These are phyloP conservation scores for Perdita meconis DNA, from an alignment of 2,888 invertebrate species.

Conservation along the genomic window DNA sequence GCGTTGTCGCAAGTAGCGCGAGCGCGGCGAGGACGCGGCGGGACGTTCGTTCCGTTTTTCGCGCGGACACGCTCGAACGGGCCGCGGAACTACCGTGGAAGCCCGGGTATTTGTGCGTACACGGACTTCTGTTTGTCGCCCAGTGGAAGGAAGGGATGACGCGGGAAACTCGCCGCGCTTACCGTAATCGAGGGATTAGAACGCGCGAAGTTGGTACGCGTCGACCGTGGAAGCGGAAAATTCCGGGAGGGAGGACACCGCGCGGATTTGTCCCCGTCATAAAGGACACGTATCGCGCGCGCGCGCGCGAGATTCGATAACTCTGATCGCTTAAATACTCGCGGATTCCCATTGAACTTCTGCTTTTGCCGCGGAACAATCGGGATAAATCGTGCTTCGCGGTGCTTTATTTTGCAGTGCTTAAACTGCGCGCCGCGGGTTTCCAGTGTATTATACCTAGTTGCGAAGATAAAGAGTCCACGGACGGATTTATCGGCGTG, in stretches of 20 bases:
- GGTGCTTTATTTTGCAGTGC: neutral
- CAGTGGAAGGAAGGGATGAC: neutral
- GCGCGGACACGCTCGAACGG: neutral
- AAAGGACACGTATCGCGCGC: no score
- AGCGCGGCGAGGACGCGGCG: constrained; percentile 27
- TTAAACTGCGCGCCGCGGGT: neutral
- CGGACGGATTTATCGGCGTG: neutral
- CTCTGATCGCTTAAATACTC: no score
- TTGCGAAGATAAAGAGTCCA: neutral
- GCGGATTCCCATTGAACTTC: neutral
- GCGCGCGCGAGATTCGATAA: no score
- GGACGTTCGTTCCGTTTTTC: constrained; percentile 12
- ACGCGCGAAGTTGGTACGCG: neutral
- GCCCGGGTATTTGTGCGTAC: neutral
- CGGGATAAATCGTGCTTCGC: neutral
- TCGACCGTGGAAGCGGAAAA: no score
- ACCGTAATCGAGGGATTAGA: neutral
- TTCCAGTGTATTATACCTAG: neutral
- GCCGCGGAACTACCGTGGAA: neutral
- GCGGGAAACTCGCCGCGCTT: constrained; percentile 6
- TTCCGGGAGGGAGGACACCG: no score
- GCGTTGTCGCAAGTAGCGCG: constrained; percentile 31
- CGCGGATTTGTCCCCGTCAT: no score
- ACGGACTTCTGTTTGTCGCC: constrained; percentile 16
- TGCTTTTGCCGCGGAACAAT: constrained; percentile 2